phyloP scores from a whole-genome alignment of 2,797 vertebrate genomes.

The Cuculus canorus region DNA sequence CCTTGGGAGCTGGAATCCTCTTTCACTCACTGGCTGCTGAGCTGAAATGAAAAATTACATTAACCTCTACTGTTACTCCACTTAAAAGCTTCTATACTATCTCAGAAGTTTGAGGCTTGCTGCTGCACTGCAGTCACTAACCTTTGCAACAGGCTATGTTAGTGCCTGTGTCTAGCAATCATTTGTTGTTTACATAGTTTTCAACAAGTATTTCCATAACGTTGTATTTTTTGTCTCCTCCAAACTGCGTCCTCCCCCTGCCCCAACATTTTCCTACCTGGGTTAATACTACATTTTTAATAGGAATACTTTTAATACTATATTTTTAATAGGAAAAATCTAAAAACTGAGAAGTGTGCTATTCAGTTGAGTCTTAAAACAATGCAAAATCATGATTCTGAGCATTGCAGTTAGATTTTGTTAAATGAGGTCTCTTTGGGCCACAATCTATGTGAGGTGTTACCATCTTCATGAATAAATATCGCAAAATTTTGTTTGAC shows the following conservation, averaged over 20 bases:
- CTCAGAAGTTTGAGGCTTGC: background rate
- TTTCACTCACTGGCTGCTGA: background rate
- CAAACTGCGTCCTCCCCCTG: background rate
- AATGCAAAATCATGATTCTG: background rate
- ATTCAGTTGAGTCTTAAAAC: background rate
- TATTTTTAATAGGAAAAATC: background rate
- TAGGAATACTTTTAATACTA: background rate
- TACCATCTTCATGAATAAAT: background rate
- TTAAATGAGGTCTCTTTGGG: background rate
- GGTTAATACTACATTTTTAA: background rate
- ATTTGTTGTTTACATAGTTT: background rate
- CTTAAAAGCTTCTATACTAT: background rate
- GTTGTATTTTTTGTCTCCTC: background rate
- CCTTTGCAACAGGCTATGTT: background rate
- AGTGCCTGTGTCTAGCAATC: background rate
- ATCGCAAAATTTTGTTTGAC: background rate
- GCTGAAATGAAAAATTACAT: background rate
- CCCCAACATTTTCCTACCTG: background rate
- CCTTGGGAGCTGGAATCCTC: background rate
- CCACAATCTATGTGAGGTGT: background rate
- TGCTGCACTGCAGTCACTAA: background rate
- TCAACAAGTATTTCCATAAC: background rate
- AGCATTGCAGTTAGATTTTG: background rate
- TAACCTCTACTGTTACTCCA: background rate
- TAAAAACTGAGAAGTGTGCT: background rate